These are phyloP conservation scores for Dasysyrphus albostriatus DNA, from an alignment of 2,888 invertebrate species.

Conservation along the genomic window DNA sequence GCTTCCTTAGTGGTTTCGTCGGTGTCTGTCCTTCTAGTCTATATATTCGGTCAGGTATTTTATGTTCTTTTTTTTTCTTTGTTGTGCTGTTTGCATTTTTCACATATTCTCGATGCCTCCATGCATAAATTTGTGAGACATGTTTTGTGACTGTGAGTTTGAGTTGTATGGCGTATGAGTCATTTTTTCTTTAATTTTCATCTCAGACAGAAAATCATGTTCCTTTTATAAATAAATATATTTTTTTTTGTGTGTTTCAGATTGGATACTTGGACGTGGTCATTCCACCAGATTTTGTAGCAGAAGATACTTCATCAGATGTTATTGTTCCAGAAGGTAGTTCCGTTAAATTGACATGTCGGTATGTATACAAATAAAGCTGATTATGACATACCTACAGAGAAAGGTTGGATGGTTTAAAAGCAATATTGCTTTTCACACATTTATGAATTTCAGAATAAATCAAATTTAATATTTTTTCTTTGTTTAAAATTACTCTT, in stretches of 20 bases:
- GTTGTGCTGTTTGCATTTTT: constrained; percentile 21
- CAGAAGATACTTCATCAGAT: constrained; percentile 95
- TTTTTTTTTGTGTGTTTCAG: no score
- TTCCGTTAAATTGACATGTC: constrained; percentile 87
- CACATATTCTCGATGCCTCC: constrained; percentile 42
- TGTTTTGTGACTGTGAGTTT: neutral
- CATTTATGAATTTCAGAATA: no score
- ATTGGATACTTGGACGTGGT: constrained; percentile 94
- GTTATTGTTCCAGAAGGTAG: constrained; percentile 94
- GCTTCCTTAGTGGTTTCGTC: constrained; percentile 29
- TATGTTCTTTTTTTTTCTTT: neutral
- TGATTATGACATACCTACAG: neutral
- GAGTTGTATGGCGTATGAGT: constrained; percentile 48
- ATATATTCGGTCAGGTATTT: constrained; percentile 28
- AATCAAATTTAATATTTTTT: no score
- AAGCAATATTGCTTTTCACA: no score
- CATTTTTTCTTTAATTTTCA: constrained; percentile 53
- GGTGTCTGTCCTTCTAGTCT: constrained; percentile 35
- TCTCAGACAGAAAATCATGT: constrained; percentile 20
- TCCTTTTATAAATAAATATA: constrained; percentile 10
- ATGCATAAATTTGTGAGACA: constrained; percentile 67
- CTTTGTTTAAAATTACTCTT: no score
- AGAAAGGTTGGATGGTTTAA: neutral
- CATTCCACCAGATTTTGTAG: constrained; percentile 95
- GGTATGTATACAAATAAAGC: constrained; percentile 79